Evolutionary conservation across 2,797 vertebrate species (phyloP).

Genomic region (Sciaenops ocellatus): DNA sequence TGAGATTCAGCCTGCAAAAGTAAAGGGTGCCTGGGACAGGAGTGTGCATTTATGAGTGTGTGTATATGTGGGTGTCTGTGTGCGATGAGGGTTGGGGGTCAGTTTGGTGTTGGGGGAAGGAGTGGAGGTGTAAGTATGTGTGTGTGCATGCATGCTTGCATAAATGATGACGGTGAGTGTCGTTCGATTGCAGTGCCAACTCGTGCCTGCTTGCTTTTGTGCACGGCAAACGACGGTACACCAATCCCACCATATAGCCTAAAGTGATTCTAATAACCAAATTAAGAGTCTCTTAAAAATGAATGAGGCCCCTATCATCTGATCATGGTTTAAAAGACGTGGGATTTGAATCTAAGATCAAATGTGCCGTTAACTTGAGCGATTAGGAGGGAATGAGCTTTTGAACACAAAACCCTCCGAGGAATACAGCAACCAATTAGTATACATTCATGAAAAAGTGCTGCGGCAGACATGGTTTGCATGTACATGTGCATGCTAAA

Average conservation of each 20-base stretch:
- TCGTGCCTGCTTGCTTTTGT: constrained; percentile 49
- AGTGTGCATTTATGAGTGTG: constrained; percentile 67
- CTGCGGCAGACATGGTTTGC: constrained; percentile 34
- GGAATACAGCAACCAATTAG: constrained; percentile 63
- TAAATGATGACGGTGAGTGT: constrained; percentile 52
- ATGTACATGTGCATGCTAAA: constrained; percentile 23
- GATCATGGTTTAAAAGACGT: constrained; percentile 74
- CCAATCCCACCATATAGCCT: constrained; percentile 32
- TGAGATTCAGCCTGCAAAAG: constrained; percentile 99
- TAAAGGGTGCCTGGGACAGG: constrained; percentile 82
- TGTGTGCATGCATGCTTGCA: constrained; percentile 49
- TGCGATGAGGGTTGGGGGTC: constrained; percentile 64
- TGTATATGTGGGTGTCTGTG: constrained; percentile 49
- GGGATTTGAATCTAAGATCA: constrained; percentile 79
- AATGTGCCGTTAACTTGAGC: constrained; percentile 72
- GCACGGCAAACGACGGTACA: constrained; percentile 41
- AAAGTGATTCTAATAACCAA: constrained; percentile 69
- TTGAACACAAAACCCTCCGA: constrained; percentile 45
- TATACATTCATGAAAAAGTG: constrained; percentile 56
- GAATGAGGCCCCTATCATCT: constrained; percentile 62
- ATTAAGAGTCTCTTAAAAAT: constrained; percentile 71
- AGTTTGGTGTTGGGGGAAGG: constrained; percentile 60
- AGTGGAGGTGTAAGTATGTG: constrained; percentile 58
- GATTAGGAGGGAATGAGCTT: constrained; percentile 69
- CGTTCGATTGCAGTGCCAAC: constrained; percentile 39